A percentile compares a stretch with the other conserved stretches of the same genome.
Conservation (phyloP, 2,113 vertebrate species). For the Ictidomys tridecemlineatus region DNA sequence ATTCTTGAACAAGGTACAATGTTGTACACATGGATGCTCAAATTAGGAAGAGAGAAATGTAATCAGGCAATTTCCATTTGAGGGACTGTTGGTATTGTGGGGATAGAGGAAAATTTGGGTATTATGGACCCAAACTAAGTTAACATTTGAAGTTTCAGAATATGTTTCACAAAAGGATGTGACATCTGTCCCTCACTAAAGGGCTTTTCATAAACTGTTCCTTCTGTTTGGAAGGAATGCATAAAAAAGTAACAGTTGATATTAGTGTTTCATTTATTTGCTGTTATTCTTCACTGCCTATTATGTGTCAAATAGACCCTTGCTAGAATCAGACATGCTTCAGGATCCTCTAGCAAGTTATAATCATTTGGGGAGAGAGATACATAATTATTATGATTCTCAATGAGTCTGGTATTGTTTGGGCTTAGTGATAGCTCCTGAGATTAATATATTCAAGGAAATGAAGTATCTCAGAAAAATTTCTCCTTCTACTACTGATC, state of each 20-base stretch:
- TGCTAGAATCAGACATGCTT: background rate
- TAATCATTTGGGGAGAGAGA: background rate
- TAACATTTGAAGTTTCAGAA: background rate
- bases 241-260: background rate
- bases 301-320: background rate
- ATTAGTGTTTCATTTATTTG: background rate
- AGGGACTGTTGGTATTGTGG: background rate
- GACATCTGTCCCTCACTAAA: background rate
- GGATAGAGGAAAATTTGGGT: too few species aligned
- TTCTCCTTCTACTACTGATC: background rate
- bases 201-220: background rate
- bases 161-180: background rate
- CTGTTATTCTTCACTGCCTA: background rate
- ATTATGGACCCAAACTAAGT: background rate
- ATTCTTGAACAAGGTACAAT: background rate
- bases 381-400: background rate
- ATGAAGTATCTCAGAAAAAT: background rate
- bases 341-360: background rate
- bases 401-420: background rate
- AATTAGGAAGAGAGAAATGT: background rate
- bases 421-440: background rate
- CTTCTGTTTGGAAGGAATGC: background rate
- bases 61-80: background rate
- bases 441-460: constrained; percentile 4
- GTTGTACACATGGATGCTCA: background rate